Evolutionary conservation across 2,888 invertebrate species (phyloP).

Genomic region (Andrena hattorfiana): DNA sequence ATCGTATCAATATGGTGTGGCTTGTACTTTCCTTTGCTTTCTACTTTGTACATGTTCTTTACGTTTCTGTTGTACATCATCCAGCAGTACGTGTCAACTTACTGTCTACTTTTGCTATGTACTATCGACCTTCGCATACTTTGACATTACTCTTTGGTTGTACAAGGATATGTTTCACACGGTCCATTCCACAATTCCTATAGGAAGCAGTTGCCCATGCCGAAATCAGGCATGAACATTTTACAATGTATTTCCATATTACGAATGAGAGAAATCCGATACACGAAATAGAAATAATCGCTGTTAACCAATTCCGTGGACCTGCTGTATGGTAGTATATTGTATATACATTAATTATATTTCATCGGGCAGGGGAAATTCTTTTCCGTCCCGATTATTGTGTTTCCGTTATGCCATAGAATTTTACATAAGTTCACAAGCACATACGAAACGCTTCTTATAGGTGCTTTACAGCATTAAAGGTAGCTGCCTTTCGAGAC

Average conservation of each 20-base stretch:
- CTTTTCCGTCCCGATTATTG: conserved; percentile 34
- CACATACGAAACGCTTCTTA: conserved; percentile 49
- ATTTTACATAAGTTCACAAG: conserved; percentile 47
- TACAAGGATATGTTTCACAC: conserved; percentile 46
- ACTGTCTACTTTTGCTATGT: conserved; percentile 82
- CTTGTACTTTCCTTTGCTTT: conserved; percentile 70
- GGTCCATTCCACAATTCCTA: conserved; percentile 48
- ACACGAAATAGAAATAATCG: conserved; percentile 12
- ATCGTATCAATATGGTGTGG: conserved; percentile 67
- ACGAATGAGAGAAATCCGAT: conserved; percentile 20
- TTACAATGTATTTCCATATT: conserved; percentile 23
- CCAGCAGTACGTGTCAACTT: conserved; percentile 74
- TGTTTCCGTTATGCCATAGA: conserved; percentile 55
- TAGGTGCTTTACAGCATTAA: conserved; percentile 58
- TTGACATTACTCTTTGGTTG: conserved; percentile 57
- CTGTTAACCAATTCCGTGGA: conserved; percentile 24
- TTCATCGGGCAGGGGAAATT: conserved; percentile 11
- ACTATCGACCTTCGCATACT: conserved; percentile 65
- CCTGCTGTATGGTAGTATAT: conserved; percentile 60
- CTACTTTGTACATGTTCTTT: conserved; percentile 59
- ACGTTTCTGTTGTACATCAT: conserved; percentile 65
- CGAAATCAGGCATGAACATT: conserved; percentile 48
- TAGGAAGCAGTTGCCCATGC: conserved; percentile 34
- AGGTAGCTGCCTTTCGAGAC: conserved; percentile 48
- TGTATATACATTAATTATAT: conserved; percentile 31